Evolutionary conservation across 2,797 vertebrate genomes (phyloP), one percentile per base, ranked within the genome.

Genomic region (Periophthalmus magnuspinnatus): DNA sequence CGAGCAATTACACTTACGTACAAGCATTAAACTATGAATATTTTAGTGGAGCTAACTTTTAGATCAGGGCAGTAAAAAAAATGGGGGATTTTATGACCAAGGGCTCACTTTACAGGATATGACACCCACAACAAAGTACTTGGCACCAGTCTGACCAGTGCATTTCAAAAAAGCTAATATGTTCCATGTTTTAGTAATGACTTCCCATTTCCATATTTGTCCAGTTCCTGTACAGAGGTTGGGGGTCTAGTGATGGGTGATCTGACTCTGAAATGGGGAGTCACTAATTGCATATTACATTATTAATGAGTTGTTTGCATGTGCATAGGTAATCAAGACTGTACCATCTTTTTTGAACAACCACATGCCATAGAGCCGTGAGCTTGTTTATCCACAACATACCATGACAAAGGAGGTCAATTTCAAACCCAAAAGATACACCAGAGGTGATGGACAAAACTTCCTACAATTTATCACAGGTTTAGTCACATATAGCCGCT

Each of bases 221-320:
- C 81, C 79, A 34, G 65, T 86, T 86, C 79, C 88, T 82, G 80
- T 75, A 71, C 84, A 70, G 77, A 71, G 48, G 52, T 80, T 71
- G 82, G 77, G 78, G 77, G 76, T 79, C 70, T 22, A 14, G 74
- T 74, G 79, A 54, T 70, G 86, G 83, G 83, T 86, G 89, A 92
- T 91, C 91, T 90, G 77, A 90, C 83, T 60, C 58, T 85, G 85
- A 83, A 83, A 85, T 84, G 81, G 85, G 84, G 84, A 91, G 88
- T 90, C 89, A 90, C 92, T 92, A 93, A 92, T 86, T 87, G 70
- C 78, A 69, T 86, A 88, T 86, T 94, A 78, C 88, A 94, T 94
- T 91, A 94, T 94, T 94, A 85, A 94, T 94, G 83, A 91, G 73
- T 75, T 76, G 83, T 81, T 89, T 83, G 79, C 86, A 67, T 56